Evolutionary conservation across 2,113 vertebrate species (phyloP), one percentile per base, ranked within the genome.

Genomic region (Peromyscus leucopus): DNA sequence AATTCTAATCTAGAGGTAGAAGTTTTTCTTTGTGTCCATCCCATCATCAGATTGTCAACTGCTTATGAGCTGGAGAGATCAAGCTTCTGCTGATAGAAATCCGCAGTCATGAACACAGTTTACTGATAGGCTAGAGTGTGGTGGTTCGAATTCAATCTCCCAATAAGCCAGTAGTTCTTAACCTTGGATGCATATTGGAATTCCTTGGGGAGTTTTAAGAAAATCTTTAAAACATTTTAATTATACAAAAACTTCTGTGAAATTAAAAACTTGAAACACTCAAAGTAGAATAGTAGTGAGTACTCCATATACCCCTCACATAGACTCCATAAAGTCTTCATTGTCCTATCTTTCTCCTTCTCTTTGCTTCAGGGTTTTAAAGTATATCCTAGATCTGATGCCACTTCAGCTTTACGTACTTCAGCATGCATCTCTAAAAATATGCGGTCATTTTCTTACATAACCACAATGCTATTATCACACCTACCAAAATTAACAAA

Each of bases 391-490:
- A 97, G 80, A 92, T 59, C 91, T 63, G 94, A 93, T 48, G 93
- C 89, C 95, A 97, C 78, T 79, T 93, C 16, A 67, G 17, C 79
- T n/a, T 90, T 90, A 74, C 8, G 46, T 42, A 96, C 93, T 96
- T 93, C 33, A 76, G 91, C 65, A 31, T 55, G 55, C 90, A 71
- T 51, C 84, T 94, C 91, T 59, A 59, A 80, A 90, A 96, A 94
- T 89, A 63, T 4, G 33, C 0, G 8, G 80, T 91, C 94, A 74
- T 90, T 96, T 96, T 89, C 93, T 97, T 96, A 97, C 5, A 84
- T 95, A 95, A 96, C 36, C 46, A 86, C 7, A 94, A 48, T 90
- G 92, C 80, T 65, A 86, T 95, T 76, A 95, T 92, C 89, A 92
- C 59, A 92, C 31, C 26, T 91, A 89, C 78, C 69, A 87, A 74